Percentiles rank a stretch among this genome's conserved stretches.
Conservation (phyloP, 2,113 vertebrate genomes). For the Podarcis muralis region DNA sequence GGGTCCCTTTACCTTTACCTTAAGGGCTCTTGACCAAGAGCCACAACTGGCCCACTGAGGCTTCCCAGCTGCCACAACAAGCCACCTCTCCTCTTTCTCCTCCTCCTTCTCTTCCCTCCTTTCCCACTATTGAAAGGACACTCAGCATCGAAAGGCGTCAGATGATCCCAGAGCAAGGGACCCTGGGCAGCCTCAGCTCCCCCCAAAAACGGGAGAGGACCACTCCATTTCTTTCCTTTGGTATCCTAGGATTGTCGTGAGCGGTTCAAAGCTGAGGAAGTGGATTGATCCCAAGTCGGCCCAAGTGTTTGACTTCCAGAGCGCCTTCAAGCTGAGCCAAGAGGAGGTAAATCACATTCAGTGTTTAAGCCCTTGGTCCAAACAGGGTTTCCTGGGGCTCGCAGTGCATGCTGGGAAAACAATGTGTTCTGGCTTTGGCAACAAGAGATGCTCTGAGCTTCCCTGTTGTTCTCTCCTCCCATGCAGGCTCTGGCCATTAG, state of each 20-base stretch:
- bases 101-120: background rate
- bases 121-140: too few species aligned
- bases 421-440: too few species aligned
- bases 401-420: too few species aligned
- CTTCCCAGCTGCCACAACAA: background rate
- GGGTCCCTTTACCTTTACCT: too few species aligned
- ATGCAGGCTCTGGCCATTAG: constrained; percentile 87
- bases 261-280: constrained; percentile 75
- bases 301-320: constrained; percentile 80
- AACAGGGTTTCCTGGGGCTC: too few species aligned
- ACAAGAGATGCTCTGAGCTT: background rate
- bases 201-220: too few species aligned
- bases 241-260: constrained; percentile 89
- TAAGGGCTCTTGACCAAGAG: background rate
- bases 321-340: constrained; percentile 73
- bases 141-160: background rate
- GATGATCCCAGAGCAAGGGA: background rate
- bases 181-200: background rate
- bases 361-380: background rate
- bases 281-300: constrained; percentile 76
- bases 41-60: background rate
- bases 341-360: constrained; percentile 72
- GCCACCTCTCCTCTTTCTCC: background rate
- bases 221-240: background rate
- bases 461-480: background rate